Evolutionary conservation across 2,888 invertebrate genomes (phyloP).

Genomic region (Alloplasta piceator): DNA sequence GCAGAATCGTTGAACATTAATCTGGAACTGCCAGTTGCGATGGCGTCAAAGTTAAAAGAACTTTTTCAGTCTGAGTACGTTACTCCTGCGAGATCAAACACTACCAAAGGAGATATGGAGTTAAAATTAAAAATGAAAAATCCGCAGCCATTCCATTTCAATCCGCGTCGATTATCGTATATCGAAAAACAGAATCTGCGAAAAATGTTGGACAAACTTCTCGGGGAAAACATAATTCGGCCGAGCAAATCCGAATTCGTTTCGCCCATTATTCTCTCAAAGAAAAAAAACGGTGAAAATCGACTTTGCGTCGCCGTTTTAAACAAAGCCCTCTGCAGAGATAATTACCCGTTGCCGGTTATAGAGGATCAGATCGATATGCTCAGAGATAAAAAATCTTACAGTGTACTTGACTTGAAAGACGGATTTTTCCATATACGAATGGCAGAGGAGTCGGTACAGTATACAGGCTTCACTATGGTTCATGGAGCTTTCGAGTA

Average conservation of each 20-base stretch:
- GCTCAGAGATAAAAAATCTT: slow-evolving; percentile 51
- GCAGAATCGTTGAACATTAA: slow-evolving; percentile 45
- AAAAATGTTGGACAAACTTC: slow-evolving; percentile 48
- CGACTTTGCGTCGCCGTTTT: slow-evolving; percentile 46
- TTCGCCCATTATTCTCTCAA: slow-evolving; percentile 56
- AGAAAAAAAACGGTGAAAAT: slow-evolving; percentile 51
- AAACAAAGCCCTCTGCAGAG: slow-evolving; percentile 36
- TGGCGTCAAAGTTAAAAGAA: slow-evolving; percentile 21
- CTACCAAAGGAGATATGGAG: slow-evolving; percentile 52
- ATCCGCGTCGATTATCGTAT: slow-evolving; percentile 54
- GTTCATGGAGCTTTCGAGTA: slow-evolving; percentile 62
- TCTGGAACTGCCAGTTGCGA: slow-evolving; percentile 15
- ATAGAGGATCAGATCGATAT: slow-evolving; percentile 52
- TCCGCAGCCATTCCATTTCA: slow-evolving; percentile 52
- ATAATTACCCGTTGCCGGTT: slow-evolving; percentile 59
- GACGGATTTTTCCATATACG: slow-evolving; percentile 63
- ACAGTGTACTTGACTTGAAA: slow-evolving; percentile 54
- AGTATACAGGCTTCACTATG: slow-evolving; percentile 64
- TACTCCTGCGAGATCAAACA: slow-evolving; percentile 31
- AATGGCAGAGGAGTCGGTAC: slow-evolving; percentile 54
- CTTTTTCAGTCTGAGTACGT: slow-evolving; percentile 50
- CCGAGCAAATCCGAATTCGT: slow-evolving; percentile 59
- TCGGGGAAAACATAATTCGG: slow-evolving; percentile 52
- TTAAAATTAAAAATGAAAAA: slow-evolving; percentile 43
- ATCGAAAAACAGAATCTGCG: slow-evolving; percentile 52